These are phyloP conservation scores for Bombus breviceps DNA, from an alignment of 1,140 invertebrate genomes.

Conservation along the genomic window DNA sequence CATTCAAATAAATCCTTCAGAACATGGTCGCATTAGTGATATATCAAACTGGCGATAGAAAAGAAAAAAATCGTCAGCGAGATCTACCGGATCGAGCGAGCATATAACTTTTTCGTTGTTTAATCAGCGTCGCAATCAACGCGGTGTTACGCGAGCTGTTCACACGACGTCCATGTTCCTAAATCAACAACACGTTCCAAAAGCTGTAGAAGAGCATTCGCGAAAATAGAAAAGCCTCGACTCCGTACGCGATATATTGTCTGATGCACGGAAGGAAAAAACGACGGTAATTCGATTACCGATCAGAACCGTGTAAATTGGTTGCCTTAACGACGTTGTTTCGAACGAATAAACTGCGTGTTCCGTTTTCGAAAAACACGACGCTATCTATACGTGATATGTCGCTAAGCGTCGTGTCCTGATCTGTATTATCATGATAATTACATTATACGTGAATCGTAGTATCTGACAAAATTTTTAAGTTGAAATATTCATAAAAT, in stretches of 20 bases:
- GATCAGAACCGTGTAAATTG: constrained; percentile 10
- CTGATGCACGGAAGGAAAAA: neutral
- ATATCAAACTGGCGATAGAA: neutral
- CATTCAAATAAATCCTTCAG: neutral
- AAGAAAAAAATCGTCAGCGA: neutral
- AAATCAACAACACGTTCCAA: neutral
- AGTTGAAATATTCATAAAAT: no score
- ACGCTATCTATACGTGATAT: neutral
- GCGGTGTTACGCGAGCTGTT: neutral
- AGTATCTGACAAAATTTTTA: no score
- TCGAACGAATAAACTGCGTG: neutral
- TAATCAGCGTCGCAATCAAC: constrained; percentile 15
- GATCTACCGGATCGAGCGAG: neutral
- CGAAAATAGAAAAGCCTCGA: neutral
- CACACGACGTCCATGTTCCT: neutral
- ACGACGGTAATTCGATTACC: constrained; percentile 20
- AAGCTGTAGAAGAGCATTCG: constrained; percentile 9
- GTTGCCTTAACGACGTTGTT: constrained; percentile 1
- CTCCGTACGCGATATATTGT: neutral
- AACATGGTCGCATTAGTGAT: no score
- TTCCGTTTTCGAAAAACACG: neutral
- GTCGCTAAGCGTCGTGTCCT: no score
- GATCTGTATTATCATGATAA: neutral
- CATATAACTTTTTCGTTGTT: constrained; percentile 18
- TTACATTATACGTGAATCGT: no score